Base-by-base conservation (phyloP, 37 sponge, comb jelly and placozoan species). In the Chondrilla cf. caribensis region DNA sequence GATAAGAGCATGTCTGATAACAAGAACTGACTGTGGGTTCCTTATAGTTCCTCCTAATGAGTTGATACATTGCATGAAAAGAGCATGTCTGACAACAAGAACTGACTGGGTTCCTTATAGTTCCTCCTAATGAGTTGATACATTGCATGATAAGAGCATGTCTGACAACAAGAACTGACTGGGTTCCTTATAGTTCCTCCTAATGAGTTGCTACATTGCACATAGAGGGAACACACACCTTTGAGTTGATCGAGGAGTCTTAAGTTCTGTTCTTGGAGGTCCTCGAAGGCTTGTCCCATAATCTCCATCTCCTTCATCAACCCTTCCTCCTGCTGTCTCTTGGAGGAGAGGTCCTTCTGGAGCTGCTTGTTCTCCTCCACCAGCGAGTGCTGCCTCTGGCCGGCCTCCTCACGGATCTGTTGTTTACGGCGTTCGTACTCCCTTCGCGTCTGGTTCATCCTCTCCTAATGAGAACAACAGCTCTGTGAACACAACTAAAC, bases 221-320 rank as follows among this genome's bases (percentile, higher is more conserved):
- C n/a, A n/a, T n/a, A n/a, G n/a, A n/a, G n/a, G n/a, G 51, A 47
- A 47, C 51, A 47, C 51, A 62, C 43, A 73, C 76, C 76, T 64
- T 87, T 93, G 4, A 98, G 86, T 60, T 98, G 96, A 35, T 93
- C 79, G 25, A 93, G 94, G 0, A 98, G 86, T 41, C 92, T 88
- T 33, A 90, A 60, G 58, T 95, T 95, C 82, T 93, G 93, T 70
- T 98, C 98, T 68, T 95, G 98, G 82, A 93, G 80, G 37, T 98
- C 98, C 70, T 95, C 98, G 77, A 87, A 98, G 15, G 98, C 98
- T 47, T 93, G 92, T 6, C 91, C 92, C 18, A 90, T 93, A 9
- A 89, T 80, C 65, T 98, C 98, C 92, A 98, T 88, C 81, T 98
- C 98, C 11, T 62, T 81, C 77, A 95, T 79, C 54, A 98, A 86